Evolutionary conservation across 2,113 vertebrate genomes (phyloP).

Genomic region (Sapajus apella): DNA sequence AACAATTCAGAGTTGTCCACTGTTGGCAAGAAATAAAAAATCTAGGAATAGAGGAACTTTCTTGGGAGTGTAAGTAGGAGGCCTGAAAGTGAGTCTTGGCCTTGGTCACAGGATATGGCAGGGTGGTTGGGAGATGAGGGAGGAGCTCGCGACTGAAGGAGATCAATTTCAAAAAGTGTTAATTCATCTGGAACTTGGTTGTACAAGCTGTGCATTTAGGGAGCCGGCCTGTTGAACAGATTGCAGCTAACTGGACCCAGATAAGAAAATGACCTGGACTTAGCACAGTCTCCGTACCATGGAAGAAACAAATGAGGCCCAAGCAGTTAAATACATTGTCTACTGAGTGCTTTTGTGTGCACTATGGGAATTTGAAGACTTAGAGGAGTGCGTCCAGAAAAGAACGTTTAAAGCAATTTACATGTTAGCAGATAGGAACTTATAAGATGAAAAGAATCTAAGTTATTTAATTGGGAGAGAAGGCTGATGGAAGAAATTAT

Average conservation of each 20-base stretch:
- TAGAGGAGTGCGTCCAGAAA: not conserved
- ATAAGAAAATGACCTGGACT: not conserved
- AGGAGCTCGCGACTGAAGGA: not conserved
- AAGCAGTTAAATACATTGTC: not conserved
- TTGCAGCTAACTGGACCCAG: not conserved
- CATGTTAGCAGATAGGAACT: not conserved
- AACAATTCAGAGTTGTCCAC: not conserved
- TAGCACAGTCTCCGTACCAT: not conserved
- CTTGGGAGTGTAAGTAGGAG: not conserved
- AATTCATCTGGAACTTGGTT: not conserved
- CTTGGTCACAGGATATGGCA: not conserved
- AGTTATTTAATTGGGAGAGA: not conserved
- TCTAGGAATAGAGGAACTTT: not conserved
- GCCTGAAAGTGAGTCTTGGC: not conserved
- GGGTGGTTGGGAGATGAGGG: not conserved
- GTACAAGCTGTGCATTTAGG: not conserved
- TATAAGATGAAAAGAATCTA: conserved; percentile 10
- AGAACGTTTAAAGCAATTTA: not conserved
- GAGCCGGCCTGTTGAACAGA: not conserved
- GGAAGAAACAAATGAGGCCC: not conserved
- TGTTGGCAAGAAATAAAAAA: not conserved
- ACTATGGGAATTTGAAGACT: not conserved
- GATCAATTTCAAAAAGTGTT: not conserved
- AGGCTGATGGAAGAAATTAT: not conserved
- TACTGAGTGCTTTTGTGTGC: not conserved